These are phyloP conservation scores for Melangyna quadrimaculata DNA, from an alignment of 2,888 invertebrate genomes.

Conservation along the genomic window DNA sequence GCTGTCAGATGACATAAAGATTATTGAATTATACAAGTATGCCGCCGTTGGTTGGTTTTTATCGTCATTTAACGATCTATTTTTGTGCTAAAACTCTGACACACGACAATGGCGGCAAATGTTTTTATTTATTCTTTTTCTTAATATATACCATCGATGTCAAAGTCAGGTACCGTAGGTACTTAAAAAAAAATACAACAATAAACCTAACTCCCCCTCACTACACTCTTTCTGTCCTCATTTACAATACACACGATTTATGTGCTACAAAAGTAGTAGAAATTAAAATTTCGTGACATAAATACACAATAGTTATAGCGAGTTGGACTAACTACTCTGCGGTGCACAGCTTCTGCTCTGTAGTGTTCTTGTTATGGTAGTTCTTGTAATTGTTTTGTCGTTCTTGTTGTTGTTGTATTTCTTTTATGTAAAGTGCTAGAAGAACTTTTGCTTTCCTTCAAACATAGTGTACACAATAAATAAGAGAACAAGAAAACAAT, in stretches of 20 bases:
- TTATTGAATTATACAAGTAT: slow-evolving; percentile 56
- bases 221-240: background rate
- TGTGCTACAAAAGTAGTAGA: slow-evolving; percentile 66
- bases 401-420: slow-evolving; percentile 16
- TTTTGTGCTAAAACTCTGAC: slow-evolving; percentile 47
- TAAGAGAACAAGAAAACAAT: slow-evolving; percentile 61
- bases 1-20: slow-evolving; percentile 69
- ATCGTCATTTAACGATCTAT: slow-evolving; percentile 62
- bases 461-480: slow-evolving; percentile 51
- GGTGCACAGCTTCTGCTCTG: background rate
- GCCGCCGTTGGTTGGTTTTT: slow-evolving; percentile 62
- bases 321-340: too few relatives aligned
- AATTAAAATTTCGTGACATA: slow-evolving; percentile 71
- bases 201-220: background rate
- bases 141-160: slow-evolving; percentile 41
- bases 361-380: background rate
- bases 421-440: slow-evolving; percentile 56
- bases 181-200: slow-evolving; percentile 25
- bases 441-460: slow-evolving; percentile 68
- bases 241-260: slow-evolving; percentile 68
- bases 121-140: background rate
- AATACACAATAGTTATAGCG: slow-evolving; percentile 58
- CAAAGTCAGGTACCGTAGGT: slow-evolving; percentile 52
- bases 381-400: slow-evolving; percentile 24
- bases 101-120: slow-evolving; percentile 38